Base-by-base conservation (phyloP, 2,797 vertebrate genomes). In the Lepilemur septentrionalis region DNA sequence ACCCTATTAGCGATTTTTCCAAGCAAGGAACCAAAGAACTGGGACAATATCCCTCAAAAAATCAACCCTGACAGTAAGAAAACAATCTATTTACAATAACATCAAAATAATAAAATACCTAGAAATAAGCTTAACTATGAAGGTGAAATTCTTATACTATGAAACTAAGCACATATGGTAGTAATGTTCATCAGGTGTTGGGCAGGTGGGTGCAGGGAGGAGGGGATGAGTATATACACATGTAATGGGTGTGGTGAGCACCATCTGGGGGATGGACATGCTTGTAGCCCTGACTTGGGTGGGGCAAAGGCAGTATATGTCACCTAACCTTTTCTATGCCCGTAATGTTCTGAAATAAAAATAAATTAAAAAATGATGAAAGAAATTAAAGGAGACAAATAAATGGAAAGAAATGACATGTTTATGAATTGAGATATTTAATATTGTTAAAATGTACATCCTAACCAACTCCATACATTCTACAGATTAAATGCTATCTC, bases 221-320 rank as follows among this genome's bases (percentile, higher is more conserved):
- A 23, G 55, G 22, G 55, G 22, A 25, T 25, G 55, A 9, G 55
- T 25, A 57, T 4, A 57, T 10, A 25, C 55, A 57, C 23, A 57
- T 1, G 3, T 10, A 10, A 25, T 57, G 55, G 22, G 22, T 57
- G 22, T 0, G 8, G 55, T 55, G 52, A 2, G 0, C 18, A 22
- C 52, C 18, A 6, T 57, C 22, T 25, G 55, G 23, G 55, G 55
- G 9, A 57, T 57, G 55, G 22, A 57, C 55, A 57, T 10, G 4
- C 55, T 57, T 57, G 23, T 10, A 57, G 55, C 55, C 25, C 55
- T 25, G 3, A 57, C 55, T 25, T 9, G 1, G 22, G 55, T 57
- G 22, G 22, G 22, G 3, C 23, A 57, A 25, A 10, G 55, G 9
- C 23, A 25, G 11, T 57, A 57, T 57, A 57, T 25, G 22, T 57